These are phyloP conservation scores for Scaptomyza reducta DNA, from an alignment of 2,888 invertebrate species.

Conservation along the genomic window DNA sequence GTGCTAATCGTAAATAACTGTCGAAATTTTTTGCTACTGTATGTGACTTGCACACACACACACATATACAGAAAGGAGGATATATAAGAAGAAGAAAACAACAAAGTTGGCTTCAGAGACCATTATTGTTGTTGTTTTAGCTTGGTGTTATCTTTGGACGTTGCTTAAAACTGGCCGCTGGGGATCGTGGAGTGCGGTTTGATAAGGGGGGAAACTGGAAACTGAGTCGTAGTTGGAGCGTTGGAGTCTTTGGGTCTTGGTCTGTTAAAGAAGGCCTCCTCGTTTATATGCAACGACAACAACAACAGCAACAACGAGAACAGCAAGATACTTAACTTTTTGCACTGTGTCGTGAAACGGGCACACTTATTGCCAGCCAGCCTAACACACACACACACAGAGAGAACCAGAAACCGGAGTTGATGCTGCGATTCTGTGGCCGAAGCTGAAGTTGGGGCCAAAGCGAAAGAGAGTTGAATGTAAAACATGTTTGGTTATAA, in stretches of 20 bases:
- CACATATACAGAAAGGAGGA: constrained; percentile 33
- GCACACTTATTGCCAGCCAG: constrained; percentile 76
- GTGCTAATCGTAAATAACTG: constrained; percentile 79
- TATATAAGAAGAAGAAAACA: constrained; percentile 40
- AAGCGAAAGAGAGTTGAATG: constrained; percentile 54
- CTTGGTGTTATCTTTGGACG: constrained; percentile 44
- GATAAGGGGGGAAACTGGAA: background rate
- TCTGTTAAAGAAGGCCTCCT: constrained; percentile 64
- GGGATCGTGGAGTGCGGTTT: no score
- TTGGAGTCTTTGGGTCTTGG: constrained; percentile 21
- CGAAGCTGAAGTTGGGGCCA: constrained; percentile 35
- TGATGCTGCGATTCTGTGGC: constrained; percentile 42
- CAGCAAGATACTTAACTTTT: constrained; percentile 68
- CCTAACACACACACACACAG: constrained; percentile 31
- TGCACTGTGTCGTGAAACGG: constrained; percentile 62
- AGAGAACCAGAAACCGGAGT: constrained; percentile 69
- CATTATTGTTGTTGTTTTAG: constrained; percentile 24
- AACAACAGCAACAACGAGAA: constrained; percentile 46
- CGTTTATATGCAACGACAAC: constrained; percentile 63
- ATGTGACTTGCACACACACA: constrained; percentile 74
- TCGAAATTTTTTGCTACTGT: constrained; percentile 80
- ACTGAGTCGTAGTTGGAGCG: constrained; percentile 2
- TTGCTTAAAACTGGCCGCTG: constrained; percentile 30
- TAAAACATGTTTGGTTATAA: constrained; percentile 79
- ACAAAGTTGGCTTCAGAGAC: constrained; percentile 18